A percentile compares a stretch with the other conserved stretches of the same genome.
These are phyloP conservation scores for Platycercus adscitus DNA, from an alignment of 2,113 vertebrate genomes.

Conservation along the genomic window DNA sequence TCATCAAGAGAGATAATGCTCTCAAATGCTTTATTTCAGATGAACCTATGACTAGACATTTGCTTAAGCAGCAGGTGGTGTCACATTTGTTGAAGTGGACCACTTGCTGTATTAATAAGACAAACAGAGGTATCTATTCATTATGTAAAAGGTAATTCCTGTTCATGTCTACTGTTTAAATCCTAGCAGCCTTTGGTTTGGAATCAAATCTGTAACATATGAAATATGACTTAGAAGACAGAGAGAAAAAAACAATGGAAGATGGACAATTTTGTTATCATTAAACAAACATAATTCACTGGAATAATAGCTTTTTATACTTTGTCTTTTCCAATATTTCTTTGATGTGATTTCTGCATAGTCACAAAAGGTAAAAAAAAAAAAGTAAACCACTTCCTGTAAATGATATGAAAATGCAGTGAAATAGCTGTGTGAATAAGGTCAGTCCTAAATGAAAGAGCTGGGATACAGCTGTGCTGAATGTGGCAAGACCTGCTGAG, in stretches of 20 bases:
- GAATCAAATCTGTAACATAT: neutral
- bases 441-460: neutral
- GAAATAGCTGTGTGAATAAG: neutral
- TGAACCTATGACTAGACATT: neutral
- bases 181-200: neutral
- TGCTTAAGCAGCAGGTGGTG: neutral
- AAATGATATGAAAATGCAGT: neutral
- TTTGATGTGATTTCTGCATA: neutral
- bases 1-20: neutral
- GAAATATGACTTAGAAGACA: neutral
- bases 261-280: neutral
- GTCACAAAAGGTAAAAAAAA: neutral
- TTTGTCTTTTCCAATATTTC: neutral
- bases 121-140: neutral
- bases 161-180: neutral
- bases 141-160: neutral
- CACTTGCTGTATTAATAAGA: neutral
- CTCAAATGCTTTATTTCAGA: neutral
- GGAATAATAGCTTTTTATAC: neutral
- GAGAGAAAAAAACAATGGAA: neutral
- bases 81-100: neutral
- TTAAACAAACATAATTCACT: neutral
- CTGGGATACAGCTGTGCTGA: neutral
- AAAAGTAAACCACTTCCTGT: neutral
- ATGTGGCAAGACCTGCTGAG: neutral